Evolutionary conservation across 2,888 invertebrate genomes (phyloP).

Genomic region (Meiosimyza platycephala): DNA sequence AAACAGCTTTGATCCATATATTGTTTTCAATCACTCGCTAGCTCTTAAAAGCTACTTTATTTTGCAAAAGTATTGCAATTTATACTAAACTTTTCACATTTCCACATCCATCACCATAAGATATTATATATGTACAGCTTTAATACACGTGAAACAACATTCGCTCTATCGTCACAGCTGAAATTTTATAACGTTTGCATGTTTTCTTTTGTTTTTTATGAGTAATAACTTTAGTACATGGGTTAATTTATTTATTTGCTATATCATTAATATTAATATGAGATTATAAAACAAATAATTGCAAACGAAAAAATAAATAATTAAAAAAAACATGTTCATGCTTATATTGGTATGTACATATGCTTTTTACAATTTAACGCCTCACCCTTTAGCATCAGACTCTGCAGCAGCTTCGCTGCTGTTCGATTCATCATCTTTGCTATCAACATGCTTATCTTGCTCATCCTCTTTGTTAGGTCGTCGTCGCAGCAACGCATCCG

Average conservation of each 20-base stretch:
- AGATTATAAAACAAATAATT: conserved; percentile 4
- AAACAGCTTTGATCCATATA: too few relatives aligned
- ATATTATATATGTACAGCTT: too few relatives aligned
- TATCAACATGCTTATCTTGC: too few relatives aligned
- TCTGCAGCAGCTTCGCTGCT: conserved; percentile 47
- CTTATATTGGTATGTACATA: background rate
- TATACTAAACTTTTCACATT: too few relatives aligned
- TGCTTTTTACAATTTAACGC: conserved; percentile 27
- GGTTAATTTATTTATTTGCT: too few relatives aligned
- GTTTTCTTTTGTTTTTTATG: background rate
- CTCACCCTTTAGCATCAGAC: conserved; percentile 63
- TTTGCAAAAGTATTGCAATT: too few relatives aligned
- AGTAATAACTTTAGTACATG: background rate
- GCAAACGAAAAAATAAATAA: background rate
- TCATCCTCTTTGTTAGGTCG: conserved; percentile 45
- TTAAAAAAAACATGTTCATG: conserved; percentile 13
- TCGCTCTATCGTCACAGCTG: too few relatives aligned
- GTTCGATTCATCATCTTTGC: conserved; percentile 44
- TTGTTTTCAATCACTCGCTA: too few relatives aligned
- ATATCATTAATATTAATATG: background rate
- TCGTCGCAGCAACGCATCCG: conserved; percentile 61
- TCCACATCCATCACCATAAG: too few relatives aligned
- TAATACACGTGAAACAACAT: too few relatives aligned
- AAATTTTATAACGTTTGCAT: too few relatives aligned
- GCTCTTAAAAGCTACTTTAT: too few relatives aligned